Evolutionary conservation across 2,113 vertebrate genomes (phyloP), one percentile per base, ranked within the genome.

Genomic region (Lycocorax pyrrhopterus): DNA sequence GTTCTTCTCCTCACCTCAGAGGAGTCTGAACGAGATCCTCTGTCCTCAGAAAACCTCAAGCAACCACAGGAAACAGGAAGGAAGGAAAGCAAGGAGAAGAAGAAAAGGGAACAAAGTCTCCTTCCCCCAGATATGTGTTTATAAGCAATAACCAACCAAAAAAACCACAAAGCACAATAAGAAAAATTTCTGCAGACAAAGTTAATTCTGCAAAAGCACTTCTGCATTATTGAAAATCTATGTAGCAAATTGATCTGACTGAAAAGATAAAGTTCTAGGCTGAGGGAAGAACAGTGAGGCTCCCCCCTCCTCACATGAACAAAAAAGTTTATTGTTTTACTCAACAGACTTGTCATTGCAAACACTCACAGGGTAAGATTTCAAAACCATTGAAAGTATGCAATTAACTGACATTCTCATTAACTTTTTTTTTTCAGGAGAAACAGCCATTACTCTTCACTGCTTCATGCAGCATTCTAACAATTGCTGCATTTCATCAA

Each of bases 201-300:
- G 11, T 32, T 85, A 56, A 53, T 80, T 58, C 59, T 64, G 39
- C 62, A 80, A 72, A 82, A 94, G 10, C 53, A 49, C 5, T 71
- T 94, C 26, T 64, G 49, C 49, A 12, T 80, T 94, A 91, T 52
- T 91, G 88, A 92, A 97, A 96, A 96, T 93, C 88, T 37, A 86
- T 80, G 77, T 14, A 60, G 69, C 44, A 91, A 87, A 94, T 62
- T 68, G 72, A 69, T 68, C 67, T 20, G 21, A 27, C 30, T 75
- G 59, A 47, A 78, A 89, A 93, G 41, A 79, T 51, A 58, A 85
- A 87, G 62, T n/a, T 77, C 41, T n/a, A 64, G 55, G 51, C 68
- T 71, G 32, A 58, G 26, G 55, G 23, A 60, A 3, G 8, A 29
- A 7, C 3, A 8, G 3, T 1, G 1, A 87, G 20, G 52, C 32